Conservation (phyloP, 2,113 vertebrate species). For the Dicrurus megarhynchus region DNA sequence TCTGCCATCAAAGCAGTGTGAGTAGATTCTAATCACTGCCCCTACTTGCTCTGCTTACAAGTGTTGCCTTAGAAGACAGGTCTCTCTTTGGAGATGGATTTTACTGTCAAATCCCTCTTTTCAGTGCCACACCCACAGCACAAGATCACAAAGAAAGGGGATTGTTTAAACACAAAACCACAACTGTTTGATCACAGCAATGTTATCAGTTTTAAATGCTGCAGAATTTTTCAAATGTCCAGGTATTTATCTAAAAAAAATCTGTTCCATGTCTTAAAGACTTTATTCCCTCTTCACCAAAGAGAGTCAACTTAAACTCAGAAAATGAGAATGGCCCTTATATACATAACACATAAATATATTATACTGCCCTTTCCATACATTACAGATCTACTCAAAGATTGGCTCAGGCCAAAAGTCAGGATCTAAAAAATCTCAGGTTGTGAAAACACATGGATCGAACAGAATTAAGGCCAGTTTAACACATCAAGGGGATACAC, state of each 20-base stretch:
- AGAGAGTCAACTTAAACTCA: neutral
- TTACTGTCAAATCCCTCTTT: conserved; percentile 58
- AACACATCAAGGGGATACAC: neutral
- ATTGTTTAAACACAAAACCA: conserved; percentile 40
- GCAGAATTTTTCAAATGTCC: neutral
- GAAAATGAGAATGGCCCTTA: neutral
- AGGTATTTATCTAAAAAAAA: neutral
- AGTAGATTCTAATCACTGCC: conserved; percentile 41
- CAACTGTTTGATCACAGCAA: conserved; percentile 54
- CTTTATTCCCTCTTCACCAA: neutral
- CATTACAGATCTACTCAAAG: neutral
- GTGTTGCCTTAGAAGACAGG: conserved; percentile 24
- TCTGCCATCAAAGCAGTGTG: conserved; percentile 3
- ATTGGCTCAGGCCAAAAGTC: neutral
- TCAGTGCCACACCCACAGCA: conserved; percentile 41
- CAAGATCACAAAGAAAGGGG: conserved; percentile 50
- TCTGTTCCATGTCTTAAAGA: neutral
- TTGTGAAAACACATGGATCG: neutral
- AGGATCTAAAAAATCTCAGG: neutral
- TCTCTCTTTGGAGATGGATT: conserved; percentile 23
- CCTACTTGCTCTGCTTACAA: conserved; percentile 48
- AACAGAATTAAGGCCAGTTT: neutral
- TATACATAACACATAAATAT: neutral
- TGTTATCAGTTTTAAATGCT: conserved; percentile 30
- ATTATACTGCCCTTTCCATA: neutral